Conservation (phyloP, 2,113 vertebrate species). For the Isurus oxyrinchus region DNA sequence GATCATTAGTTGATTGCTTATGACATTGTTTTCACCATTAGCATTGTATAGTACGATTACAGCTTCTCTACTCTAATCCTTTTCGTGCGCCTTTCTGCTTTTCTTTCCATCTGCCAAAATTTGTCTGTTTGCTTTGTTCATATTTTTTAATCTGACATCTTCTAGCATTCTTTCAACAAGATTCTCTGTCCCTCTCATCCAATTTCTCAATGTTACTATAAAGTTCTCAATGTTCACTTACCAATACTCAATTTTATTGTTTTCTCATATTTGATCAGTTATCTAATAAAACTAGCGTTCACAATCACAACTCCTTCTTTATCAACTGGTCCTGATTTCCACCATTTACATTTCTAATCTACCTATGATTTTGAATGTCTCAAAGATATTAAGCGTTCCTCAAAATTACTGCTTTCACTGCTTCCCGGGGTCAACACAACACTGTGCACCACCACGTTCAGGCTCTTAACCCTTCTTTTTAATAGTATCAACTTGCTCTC, state of each 20-base stretch:
- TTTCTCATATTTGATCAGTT: not conserved
- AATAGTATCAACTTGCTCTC: not conserved
- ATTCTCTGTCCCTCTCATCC: not conserved
- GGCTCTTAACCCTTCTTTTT: not conserved
- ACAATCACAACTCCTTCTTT: not conserved
- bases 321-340: not conserved
- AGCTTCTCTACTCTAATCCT: not conserved
- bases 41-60: not conserved
- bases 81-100: not conserved
- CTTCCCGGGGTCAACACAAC: not conserved
- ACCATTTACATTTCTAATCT: not conserved
- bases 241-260: conserved; percentile 1
- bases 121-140: not conserved
- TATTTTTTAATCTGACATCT: not conserved
- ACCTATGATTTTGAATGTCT: not conserved
- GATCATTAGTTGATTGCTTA: not conserved
- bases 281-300: not conserved
- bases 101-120: not conserved
- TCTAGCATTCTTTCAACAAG: not conserved
- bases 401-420: not conserved
- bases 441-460: not conserved
- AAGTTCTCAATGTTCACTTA: not conserved
- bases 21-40: not conserved
- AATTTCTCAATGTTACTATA: not conserved
- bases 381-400: not conserved